Evolutionary conservation across 1,140 invertebrate genomes (phyloP).

Genomic region (Samia ricini): DNA sequence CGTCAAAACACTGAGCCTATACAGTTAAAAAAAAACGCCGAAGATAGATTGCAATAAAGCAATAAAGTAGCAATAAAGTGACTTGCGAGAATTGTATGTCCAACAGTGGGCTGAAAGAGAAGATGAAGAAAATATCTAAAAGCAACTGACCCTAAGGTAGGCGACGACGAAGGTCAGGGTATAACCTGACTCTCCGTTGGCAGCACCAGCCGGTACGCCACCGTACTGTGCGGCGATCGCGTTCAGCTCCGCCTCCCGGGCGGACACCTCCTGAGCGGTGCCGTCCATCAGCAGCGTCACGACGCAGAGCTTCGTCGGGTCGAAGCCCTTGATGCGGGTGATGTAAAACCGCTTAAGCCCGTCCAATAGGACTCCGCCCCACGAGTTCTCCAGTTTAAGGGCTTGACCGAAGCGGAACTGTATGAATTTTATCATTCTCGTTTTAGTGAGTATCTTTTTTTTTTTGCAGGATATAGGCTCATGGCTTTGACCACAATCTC

Average conservation of each 20-base stretch:
- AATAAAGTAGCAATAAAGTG: too few relatives aligned
- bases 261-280: slow-evolving; percentile 82
- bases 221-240: slow-evolving; percentile 85
- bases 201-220: slow-evolving; percentile 93
- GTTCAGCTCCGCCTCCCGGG: slow-evolving; percentile 89
- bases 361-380: slow-evolving; percentile 86
- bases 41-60: too few relatives aligned
- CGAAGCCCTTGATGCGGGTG: slow-evolving; percentile 93
- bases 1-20: too few relatives aligned
- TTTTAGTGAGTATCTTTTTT: not conserved
- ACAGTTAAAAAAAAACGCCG: too few relatives aligned
- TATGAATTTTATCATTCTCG: not conserved
- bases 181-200: slow-evolving; percentile 96
- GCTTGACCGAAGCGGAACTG: slow-evolving; percentile 96
- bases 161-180: slow-evolving; percentile 99
- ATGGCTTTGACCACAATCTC: too few relatives aligned
- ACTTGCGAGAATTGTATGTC: too few relatives aligned
- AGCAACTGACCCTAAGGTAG: slow-evolving; percentile 96
- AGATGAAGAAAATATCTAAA: too few relatives aligned
- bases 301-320: slow-evolving; percentile 89
- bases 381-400: slow-evolving; percentile 86
- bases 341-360: slow-evolving; percentile 93
- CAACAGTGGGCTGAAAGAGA: too few relatives aligned
- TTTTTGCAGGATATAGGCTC: too few relatives aligned
- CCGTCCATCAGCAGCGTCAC: slow-evolving; percentile 97